A percentile compares a stretch with the other conserved stretches of the same genome.
Conservation (phyloP, 2,888 invertebrate species). For the Tenthredo scrophulariae region DNA sequence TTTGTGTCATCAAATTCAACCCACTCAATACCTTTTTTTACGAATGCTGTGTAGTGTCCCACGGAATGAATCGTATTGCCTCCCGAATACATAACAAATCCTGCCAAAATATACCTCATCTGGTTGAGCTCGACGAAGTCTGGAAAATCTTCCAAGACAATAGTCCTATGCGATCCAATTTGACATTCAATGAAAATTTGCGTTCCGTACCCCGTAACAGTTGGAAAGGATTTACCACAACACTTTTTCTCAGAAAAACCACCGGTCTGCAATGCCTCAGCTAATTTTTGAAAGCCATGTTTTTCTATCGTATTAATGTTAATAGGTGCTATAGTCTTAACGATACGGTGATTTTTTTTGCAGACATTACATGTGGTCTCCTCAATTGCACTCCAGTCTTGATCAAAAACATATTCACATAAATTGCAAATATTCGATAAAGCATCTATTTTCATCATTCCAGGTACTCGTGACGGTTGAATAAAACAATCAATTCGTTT, state of each 20-base stretch:
- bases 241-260: constrained; percentile 15
- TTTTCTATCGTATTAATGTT: background rate
- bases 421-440: constrained; percentile 28
- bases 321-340: constrained; percentile 28
- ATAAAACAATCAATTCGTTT: background rate
- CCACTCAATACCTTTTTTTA: constrained; percentile 15
- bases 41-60: constrained; percentile 29
- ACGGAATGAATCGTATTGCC: background rate
- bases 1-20: constrained; percentile 34
- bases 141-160: constrained; percentile 27
- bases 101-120: constrained; percentile 27
- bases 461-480: constrained; percentile 28
- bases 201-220: background rate
- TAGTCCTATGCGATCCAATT: background rate
- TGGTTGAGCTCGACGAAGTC: background rate
- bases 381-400: constrained; percentile 40
- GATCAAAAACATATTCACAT: constrained; percentile 27
- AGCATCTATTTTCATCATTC: constrained; percentile 21
- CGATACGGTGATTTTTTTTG: constrained; percentile 9
- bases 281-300: constrained; percentile 22
- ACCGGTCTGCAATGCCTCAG: constrained; percentile 15
- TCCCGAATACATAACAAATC: constrained; percentile 17
- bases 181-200: constrained; percentile 38
- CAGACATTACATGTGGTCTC: constrained; percentile 1
- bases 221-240: constrained; percentile 8